Evolutionary conservation across 2,797 vertebrate species (phyloP), one percentile per base, ranked within the genome.

Genomic region (Enteromius radiatus): DNA sequence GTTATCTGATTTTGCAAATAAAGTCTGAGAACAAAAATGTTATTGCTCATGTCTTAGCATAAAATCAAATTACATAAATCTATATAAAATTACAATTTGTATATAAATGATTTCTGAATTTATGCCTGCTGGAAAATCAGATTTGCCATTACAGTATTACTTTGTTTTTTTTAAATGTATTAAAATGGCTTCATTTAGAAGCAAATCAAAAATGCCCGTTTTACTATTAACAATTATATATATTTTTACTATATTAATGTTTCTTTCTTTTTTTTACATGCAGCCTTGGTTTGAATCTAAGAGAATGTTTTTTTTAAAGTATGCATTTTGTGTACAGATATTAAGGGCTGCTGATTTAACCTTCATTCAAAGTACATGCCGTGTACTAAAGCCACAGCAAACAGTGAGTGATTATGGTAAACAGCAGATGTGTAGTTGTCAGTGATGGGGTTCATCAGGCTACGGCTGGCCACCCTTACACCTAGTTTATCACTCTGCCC

Each of bases 391-490:
- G 92, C 95, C 21, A 96, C 92, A 0, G 93, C 93, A 0, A 95
- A 95, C 21, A 95, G 89, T 0, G 94, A 92, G 4, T 91, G 0
- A 0, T 94, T 96, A 74, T 90, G 88, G 86, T 92, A 94, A 15
- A 90, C 85, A 14, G 93, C 89, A 0, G 93, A 93, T 38, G 91
- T 92, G 10, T 92, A 89, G 79, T 85, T 92, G 1, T 96, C 95
- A 0, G 41, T 89, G 0, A 85, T 36, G 0, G 85, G 12, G 17
- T 95, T 92, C 92, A 94, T 94, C 0, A 96, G 88, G 0, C 92
- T 87, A 0, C 83, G 91, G 75, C 94, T 95, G 78, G 87, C 93
- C 71, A 95, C 89, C 0, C 75, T 17, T n/a, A 95, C 69, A 4
- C 91, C 89, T 78, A 96, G 95, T 28, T 91, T 87, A 0, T 80